A percentile compares a stretch with the other conserved stretches of the same genome.
These are phyloP conservation scores for Lepidurus arcticus DNA, from an alignment of 1,140 invertebrate species.

Conservation along the genomic window DNA sequence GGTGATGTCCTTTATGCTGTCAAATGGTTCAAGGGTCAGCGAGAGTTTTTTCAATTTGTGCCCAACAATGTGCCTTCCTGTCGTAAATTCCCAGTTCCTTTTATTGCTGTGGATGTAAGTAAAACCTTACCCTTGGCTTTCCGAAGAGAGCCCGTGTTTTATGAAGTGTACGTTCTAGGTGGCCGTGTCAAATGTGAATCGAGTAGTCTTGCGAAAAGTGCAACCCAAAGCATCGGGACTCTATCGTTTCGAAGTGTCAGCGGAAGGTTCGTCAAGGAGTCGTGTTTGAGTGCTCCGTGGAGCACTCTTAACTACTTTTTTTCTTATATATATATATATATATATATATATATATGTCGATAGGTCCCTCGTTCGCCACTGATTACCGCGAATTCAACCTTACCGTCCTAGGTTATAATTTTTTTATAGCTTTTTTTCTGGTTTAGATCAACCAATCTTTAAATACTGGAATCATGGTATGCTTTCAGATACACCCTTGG, in stretches of 20 bases:
- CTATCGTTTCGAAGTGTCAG: conserved; percentile 33
- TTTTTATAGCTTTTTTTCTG: not conserved
- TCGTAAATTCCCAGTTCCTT: conserved; percentile 28
- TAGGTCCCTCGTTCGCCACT: conserved; percentile 28
- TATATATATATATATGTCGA: not conserved
- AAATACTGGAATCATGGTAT: not conserved
- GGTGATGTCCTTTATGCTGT: conserved; percentile 34
- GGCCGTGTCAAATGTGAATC: conserved; percentile 20
- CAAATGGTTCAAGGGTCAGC: conserved; percentile 35
- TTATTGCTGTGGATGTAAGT: conserved; percentile 34
- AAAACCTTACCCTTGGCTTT: not conserved
- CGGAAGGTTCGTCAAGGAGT: conserved; percentile 11
- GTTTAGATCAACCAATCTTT: not conserved
- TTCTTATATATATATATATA: not conserved
- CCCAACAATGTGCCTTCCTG: conserved; percentile 30
- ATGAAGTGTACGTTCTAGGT: conserved; percentile 11
- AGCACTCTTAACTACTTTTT: not conserved
- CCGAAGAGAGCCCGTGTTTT: not conserved
- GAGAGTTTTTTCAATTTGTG: conserved; percentile 34
- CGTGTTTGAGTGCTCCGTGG: not conserved
- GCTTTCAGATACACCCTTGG: conserved; percentile 27
- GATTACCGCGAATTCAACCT: conserved; percentile 33
- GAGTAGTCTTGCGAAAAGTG: conserved; percentile 27
- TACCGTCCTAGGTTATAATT: conserved; percentile 24
- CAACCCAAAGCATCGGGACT: conserved; percentile 28